Evolutionary conservation across 2,113 vertebrate genomes (phyloP).

Genomic region (Poicephalus meyeri): DNA sequence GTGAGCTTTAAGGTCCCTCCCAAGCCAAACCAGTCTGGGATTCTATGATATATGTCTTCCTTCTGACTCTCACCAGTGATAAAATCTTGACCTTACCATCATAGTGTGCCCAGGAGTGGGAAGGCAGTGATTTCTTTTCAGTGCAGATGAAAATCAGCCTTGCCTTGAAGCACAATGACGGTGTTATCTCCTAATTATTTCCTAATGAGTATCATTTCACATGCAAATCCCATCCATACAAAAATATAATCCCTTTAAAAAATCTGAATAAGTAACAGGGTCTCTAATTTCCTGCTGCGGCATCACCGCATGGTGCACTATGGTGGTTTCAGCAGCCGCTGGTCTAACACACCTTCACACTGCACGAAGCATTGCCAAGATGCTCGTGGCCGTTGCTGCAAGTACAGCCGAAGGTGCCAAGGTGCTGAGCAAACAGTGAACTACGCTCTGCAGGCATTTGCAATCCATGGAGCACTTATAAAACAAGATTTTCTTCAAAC

Average conservation of each 20-base stretch:
- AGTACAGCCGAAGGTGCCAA: background rate
- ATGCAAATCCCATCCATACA: conserved; percentile 37
- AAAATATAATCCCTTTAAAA: conserved; percentile 32
- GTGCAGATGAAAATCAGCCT: conserved; percentile 7
- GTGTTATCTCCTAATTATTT: conserved; percentile 26
- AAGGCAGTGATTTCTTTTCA: background rate
- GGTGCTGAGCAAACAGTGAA: background rate
- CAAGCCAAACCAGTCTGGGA: background rate
- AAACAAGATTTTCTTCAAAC: background rate
- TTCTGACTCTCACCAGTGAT: background rate
- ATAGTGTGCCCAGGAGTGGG: background rate
- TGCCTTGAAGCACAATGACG: background rate
- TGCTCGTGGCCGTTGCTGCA: background rate
- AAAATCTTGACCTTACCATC: background rate
- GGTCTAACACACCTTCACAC: background rate
- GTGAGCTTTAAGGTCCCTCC: background rate
- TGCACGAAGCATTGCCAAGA: background rate
- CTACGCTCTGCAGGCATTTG: background rate
- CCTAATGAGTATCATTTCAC: conserved; percentile 41
- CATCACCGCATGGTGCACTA: background rate
- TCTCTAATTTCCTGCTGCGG: conserved; percentile 45
- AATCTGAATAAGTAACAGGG: background rate
- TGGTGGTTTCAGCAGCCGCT: background rate
- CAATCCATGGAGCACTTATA: background rate
- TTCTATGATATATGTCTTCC: background rate